Percentiles rank a stretch among this genome's conserved stretches.
phyloP scores from a whole-genome alignment of 1,140 invertebrate species.

The Drosophila littoralis region DNA sequence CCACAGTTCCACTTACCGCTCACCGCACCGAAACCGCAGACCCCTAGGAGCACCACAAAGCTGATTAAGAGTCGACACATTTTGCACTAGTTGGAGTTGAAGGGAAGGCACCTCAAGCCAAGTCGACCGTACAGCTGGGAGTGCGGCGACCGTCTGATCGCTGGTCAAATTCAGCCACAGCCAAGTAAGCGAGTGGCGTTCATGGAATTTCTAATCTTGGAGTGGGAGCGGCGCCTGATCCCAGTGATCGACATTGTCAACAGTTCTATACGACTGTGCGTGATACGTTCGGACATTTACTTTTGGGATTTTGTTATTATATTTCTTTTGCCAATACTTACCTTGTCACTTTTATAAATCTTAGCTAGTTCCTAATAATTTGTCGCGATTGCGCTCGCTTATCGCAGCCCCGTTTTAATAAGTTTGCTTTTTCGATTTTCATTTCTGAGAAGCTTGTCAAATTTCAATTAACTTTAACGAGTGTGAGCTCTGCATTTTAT shows the following conservation, averaged over 20 bases:
- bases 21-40: slow-evolving; percentile 44
- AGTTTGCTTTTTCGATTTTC: too few species aligned
- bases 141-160: slow-evolving; percentile 61
- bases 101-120: slow-evolving; percentile 2
- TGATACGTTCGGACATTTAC: too few species aligned
- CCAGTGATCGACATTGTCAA: slow-evolving; percentile 27
- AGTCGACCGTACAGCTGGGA: slow-evolving; percentile 51
- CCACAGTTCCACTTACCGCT: slow-evolving; percentile 49
- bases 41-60: slow-evolving; percentile 37
- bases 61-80: slow-evolving; percentile 54
- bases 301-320: too few species aligned
- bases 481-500: too few species aligned
- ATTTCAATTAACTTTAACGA: too few species aligned
- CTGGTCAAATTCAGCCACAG: neutral
- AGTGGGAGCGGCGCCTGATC: slow-evolving; percentile 22
- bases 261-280: slow-evolving; percentile 17
- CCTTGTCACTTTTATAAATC: too few species aligned
- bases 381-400: too few species aligned
- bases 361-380: too few species aligned
- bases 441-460: too few species aligned
- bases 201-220: slow-evolving; percentile 62
- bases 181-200: slow-evolving; percentile 32
- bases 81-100: slow-evolving; percentile 44
- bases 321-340: too few species aligned
- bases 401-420: too few species aligned